These are phyloP conservation scores for Diorhabda sublineata DNA, from an alignment of 1,140 invertebrate species.

Conservation along the genomic window DNA sequence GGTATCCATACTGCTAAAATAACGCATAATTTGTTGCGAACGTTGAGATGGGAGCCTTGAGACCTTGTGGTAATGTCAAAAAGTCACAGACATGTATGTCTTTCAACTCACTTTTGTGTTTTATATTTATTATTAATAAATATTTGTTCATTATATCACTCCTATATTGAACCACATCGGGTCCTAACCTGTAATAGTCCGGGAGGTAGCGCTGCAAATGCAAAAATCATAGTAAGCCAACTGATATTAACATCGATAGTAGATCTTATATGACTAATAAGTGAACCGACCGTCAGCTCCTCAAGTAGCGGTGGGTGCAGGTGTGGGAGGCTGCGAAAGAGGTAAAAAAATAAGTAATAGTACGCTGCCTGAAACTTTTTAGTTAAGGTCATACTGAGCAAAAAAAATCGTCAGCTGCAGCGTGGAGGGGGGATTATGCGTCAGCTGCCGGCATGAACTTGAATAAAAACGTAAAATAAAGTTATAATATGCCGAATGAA, in stretches of 20 bases:
- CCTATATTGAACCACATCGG: no score
- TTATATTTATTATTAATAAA: no score
- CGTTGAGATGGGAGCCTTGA: no score
- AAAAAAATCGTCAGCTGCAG: neutral
- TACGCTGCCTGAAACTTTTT: neutral
- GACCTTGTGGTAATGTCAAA: no score
- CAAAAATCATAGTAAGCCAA: neutral
- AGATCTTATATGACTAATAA: neutral
- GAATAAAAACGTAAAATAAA: neutral
- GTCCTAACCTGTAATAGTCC: no score
- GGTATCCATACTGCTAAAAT: no score
- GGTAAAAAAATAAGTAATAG: neutral
- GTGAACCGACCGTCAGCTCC: neutral
- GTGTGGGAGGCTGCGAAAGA: neutral
- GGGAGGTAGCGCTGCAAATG: neutral
- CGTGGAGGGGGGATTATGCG: neutral
- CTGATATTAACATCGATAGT: conserved; percentile 3
- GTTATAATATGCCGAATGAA: neutral
- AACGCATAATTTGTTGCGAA: no score
- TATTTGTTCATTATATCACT: no score
- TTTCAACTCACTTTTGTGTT: no score
- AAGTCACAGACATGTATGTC: no score
- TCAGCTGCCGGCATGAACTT: neutral
- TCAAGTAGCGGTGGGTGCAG: neutral
- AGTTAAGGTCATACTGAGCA: neutral